A percentile compares a stretch with the other conserved stretches of the same genome.
Evolutionary conservation across 2,888 invertebrate genomes (phyloP).

Genomic region (Cheilosia soror): DNA sequence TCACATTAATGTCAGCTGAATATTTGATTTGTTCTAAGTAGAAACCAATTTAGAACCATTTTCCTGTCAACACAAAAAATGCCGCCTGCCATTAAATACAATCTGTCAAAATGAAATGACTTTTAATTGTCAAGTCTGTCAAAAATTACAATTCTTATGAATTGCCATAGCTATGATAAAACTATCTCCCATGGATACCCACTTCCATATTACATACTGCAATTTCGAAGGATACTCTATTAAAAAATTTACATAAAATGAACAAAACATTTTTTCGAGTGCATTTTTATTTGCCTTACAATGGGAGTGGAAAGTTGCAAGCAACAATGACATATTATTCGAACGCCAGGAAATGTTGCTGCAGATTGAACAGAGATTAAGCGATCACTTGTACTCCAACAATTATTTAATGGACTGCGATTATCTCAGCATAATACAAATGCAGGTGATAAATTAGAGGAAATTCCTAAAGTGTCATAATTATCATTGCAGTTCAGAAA

Average conservation of each 20-base stretch:
- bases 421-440: conserved; percentile 1
- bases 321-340: conserved; percentile 58
- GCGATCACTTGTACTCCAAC: conserved; percentile 32
- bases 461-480: conserved; percentile 9
- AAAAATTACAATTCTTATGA: too few relatives aligned
- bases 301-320: conserved; percentile 62
- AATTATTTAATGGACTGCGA: conserved; percentile 16
- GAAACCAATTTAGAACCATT: too few relatives aligned
- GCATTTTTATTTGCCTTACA: conserved; percentile 10
- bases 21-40: too few relatives aligned
- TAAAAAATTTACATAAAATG: neutral
- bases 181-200: too few relatives aligned
- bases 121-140: too few relatives aligned
- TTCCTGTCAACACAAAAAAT: too few relatives aligned
- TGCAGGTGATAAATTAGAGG: conserved; percentile 16
- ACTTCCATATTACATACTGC: too few relatives aligned
- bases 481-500: conserved; percentile 6
- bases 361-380: conserved; percentile 48
- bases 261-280: neutral
- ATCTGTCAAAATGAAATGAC: too few relatives aligned
- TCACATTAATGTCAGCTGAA: too few relatives aligned
- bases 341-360: conserved; percentile 37
- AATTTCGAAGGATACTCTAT: too few relatives aligned
- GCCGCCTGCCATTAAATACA: too few relatives aligned
- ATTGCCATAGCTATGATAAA: too few relatives aligned